Conservation (phyloP, 2,113 vertebrate species). For the Salminus brasiliensis region DNA sequence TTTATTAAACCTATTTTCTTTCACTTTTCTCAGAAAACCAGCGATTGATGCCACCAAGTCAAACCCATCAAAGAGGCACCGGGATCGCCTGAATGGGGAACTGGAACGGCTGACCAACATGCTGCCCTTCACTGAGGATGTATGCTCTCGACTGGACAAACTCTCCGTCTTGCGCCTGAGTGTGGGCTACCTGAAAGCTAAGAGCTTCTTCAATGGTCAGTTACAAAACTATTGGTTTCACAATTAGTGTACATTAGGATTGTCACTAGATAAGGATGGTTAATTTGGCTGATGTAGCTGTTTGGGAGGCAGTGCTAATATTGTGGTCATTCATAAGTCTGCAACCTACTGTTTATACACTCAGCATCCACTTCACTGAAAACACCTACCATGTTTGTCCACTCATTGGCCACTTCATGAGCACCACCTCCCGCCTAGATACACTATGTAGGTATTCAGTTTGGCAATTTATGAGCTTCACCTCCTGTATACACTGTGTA, state of each 20-base stretch:
- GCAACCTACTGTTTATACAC: no score
- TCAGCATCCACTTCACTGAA: background rate
- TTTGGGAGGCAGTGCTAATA: background rate
- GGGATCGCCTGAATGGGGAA: conserved; percentile 80
- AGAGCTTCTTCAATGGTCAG: conserved; percentile 71
- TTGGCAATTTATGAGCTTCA: no score
- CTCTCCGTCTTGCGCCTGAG: conserved; percentile 81
- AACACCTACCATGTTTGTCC: no score
- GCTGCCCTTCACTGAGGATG: conserved; percentile 80
- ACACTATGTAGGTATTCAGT: no score
- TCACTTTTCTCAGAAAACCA: background rate
- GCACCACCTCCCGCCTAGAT: no score
- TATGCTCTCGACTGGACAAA: conserved; percentile 77
- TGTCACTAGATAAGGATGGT: no score
- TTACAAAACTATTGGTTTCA: background rate
- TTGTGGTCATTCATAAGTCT: background rate
- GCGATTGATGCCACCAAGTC: conserved; percentile 63
- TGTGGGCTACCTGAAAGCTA: conserved; percentile 83
- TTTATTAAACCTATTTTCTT: background rate
- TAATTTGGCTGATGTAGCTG: no score
- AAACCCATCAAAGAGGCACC: conserved; percentile 83
- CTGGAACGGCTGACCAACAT: conserved; percentile 78
- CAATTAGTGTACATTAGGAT: no score
- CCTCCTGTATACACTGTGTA: no score
- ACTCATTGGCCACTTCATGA: no score